A percentile compares a stretch with the other conserved stretches of the same genome.
Conservation (phyloP, 2,797 vertebrate species). For the Botia almorhae region DNA sequence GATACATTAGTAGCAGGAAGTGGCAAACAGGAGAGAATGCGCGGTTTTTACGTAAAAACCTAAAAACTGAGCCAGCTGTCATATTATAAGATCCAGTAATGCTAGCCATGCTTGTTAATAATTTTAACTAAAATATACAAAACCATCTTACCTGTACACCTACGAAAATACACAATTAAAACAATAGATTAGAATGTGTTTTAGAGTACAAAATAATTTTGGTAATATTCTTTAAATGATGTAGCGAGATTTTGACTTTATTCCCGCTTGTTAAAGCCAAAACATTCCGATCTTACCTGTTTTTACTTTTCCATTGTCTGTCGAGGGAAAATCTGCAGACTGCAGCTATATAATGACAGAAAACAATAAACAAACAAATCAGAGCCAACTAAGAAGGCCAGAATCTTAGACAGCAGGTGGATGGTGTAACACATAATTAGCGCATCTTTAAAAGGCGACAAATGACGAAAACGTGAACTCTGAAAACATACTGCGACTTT, state of each 20-base stretch:
- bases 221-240: not conserved
- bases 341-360: conserved; percentile 80
- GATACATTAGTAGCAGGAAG: conserved; percentile 36
- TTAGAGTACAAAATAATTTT: not conserved
- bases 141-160: conserved; percentile 77
- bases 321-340: conserved; percentile 88
- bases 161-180: conserved; percentile 61
- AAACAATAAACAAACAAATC: not conserved
- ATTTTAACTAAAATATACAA: conserved; percentile 4
- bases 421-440: too few relatives aligned
- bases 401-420: not conserved
- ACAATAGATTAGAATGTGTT: not conserved
- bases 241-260: not conserved
- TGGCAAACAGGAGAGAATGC: not conserved
- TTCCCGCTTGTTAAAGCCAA: not conserved
- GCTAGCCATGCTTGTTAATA: conserved; percentile 13
- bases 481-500: not conserved
- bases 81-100: not conserved
- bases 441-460: too few relatives aligned
- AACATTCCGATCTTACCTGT: conserved; percentile 71
- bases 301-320: conserved; percentile 76
- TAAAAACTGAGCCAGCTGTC: not conserved
- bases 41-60: conserved; percentile 22
- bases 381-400: not conserved
- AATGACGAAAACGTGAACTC: not conserved